Evolutionary conservation across 2,888 invertebrate species (phyloP), one percentile per base, ranked within the genome.

Genomic region (Meloe dianella): DNA sequence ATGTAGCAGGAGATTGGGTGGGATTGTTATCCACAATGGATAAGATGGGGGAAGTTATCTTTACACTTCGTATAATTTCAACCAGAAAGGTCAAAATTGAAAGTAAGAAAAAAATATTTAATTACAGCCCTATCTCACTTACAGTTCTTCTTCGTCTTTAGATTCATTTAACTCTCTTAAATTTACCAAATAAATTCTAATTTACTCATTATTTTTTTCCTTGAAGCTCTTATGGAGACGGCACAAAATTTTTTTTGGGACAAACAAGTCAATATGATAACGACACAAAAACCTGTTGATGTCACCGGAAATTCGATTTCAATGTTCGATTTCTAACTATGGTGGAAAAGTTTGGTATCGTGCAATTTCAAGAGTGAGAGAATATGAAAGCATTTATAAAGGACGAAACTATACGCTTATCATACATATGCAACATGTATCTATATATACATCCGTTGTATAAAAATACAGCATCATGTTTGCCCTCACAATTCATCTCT

Each of bases 401-500:
- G 78, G 78, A 79, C 78, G 78, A 77, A 74, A 74, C 79, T 77
- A 73, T 68, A 74, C 79, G 82, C 81, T 81, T 81, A 82, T 82
- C 82, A 82, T 81, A 80, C 81, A 82, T 82, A 82, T 82, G 82
- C 81, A 81, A 82, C 80, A 80, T 79, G 78, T 81, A 81, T 81
- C 79, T 80, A 80, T 78, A 78, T 77, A 78, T 78, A 80, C 78
- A 79, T 77, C 76, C 78, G 75, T 78, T 78, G 80, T 80, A 80
- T 80, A 80, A 80, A 80, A 81, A 80, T 80, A 80, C 77, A 71
- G 74, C 63, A 60, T n/a, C 59, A 64, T 68, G 73, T 73, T 73
- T 72, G 74, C 77, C 77, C 79, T 74, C 78, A 76, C 80, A 79
- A 78, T 80, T 80, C 80, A 80, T 80, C 73, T 77, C 72, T 70